These are phyloP conservation scores for Cremastinae sp. DNA, from an alignment of 2,888 invertebrate species.

Conservation along the genomic window DNA sequence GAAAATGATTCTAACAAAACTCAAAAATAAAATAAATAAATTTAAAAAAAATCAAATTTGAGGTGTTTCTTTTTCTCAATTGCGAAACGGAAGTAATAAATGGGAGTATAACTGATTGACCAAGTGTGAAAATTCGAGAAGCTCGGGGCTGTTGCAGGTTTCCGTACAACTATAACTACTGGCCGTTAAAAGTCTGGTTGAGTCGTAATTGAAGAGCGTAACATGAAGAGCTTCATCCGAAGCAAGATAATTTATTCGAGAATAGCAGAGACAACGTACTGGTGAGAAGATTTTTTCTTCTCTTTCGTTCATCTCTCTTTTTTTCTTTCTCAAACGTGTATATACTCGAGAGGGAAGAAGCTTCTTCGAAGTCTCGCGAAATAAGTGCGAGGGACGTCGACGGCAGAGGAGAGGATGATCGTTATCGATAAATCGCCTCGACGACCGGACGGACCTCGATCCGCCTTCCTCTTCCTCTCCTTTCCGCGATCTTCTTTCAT, in stretches of 20 bases:
- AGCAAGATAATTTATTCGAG: conserved; percentile 59
- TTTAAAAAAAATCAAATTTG: too few relatives aligned
- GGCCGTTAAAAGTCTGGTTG: conserved; percentile 3
- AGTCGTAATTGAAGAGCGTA: conserved; percentile 47
- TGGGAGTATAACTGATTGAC: neutral
- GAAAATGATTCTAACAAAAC: too few relatives aligned
- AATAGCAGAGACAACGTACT: conserved; percentile 15
- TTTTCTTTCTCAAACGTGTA: neutral
- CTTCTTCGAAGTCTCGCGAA: conserved; percentile 45
- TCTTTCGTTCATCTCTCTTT: neutral
- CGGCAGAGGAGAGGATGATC: conserved; percentile 55
- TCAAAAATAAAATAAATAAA: too few relatives aligned
- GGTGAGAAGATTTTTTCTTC: conserved; percentile 5
- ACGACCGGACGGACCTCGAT: conserved; percentile 62
- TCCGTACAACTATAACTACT: conserved; percentile 25
- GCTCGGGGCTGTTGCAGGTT: neutral
- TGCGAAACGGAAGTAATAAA: neutral
- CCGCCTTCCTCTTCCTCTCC: conserved; percentile 62
- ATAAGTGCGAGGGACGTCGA: conserved; percentile 37
- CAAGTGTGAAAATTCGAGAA: conserved; percentile 5
- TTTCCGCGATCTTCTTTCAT: conserved; percentile 47
- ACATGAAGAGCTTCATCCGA: conserved; percentile 69
- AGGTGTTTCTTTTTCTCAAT: too few relatives aligned
- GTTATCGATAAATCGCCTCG: conserved; percentile 62
- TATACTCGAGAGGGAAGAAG: conserved; percentile 30